These are phyloP conservation scores for Neodiprion fabricii DNA, from an alignment of 1,140 invertebrate species.

Conservation along the genomic window DNA sequence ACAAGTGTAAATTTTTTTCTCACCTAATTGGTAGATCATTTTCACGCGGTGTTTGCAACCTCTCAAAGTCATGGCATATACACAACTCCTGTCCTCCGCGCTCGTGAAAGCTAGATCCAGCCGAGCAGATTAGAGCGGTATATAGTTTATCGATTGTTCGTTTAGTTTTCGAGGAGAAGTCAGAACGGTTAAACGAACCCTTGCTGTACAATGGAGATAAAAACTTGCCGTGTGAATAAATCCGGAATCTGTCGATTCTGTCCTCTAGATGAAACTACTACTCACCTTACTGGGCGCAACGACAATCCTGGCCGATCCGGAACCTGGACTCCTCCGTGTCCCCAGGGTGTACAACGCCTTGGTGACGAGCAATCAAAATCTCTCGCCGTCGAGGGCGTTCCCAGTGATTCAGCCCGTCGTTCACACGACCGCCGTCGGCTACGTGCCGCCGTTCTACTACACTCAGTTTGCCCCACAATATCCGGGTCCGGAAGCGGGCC, in stretches of 20 bases:
- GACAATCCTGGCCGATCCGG: conserved; percentile 43
- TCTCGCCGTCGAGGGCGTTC: conserved; percentile 74
- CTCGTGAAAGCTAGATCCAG: not conserved
- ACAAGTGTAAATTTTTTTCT: no score
- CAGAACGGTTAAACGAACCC: no score
- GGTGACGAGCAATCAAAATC: conserved; percentile 75
- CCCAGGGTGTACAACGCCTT: conserved; percentile 80
- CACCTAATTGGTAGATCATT: no score
- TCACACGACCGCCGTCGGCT: conserved; percentile 65
- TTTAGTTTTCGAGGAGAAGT: no score
- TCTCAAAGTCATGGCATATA: no score
- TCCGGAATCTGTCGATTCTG: not conserved
- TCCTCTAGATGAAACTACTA: not conserved
- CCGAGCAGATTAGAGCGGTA: not conserved
- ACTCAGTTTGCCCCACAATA: conserved; percentile 42
- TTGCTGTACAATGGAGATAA: no score
- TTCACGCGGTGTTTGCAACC: no score
- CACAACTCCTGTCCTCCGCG: not conserved
- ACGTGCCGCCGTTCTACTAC: conserved; percentile 59
- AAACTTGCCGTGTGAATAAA: no score
- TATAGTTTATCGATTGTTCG: no score
- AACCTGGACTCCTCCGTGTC: conserved; percentile 57
- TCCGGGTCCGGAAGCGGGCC: conserved; percentile 34
- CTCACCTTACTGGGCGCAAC: conserved; percentile 32
- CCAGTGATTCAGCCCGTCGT: conserved; percentile 75